Base-by-base conservation (phyloP, 2,113 vertebrate genomes). In the Mirza zaza region DNA sequence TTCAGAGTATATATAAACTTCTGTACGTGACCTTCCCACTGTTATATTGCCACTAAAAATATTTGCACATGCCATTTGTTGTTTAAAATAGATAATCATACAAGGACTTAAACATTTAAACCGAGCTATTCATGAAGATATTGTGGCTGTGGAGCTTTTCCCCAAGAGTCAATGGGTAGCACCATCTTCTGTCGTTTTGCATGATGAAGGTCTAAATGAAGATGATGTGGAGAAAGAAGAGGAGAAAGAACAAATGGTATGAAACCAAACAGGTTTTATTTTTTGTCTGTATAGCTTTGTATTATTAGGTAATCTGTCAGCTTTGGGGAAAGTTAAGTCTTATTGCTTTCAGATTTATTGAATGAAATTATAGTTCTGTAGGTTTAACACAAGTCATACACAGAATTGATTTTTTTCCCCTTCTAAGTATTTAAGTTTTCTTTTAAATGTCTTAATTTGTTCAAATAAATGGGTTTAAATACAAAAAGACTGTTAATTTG, bases 61-160 rank as follows among this genome's bases (percentile, higher is more conserved):
- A n/a, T 70, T 32, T 93, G n/a, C 68, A 71, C 14, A 6, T 96
- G 87, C 52, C 27, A 3, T 95, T 79, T 95, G 9, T 73, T 97
- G 3, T 95, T 92, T 94, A 94, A 79, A 91, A 2, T 97, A 99
- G 99, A 98, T 99, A 98, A 98, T 99, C 65, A 92, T 99, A 89
- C 99, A 99, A 96, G 99, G 99, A 91, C 98, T 99, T 84, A 99
- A 99, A 97, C 98, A 99, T 97, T 98, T 99, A 97, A 99, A 99
- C 96, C 98, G 99, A 98, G 99, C 99, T 1, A 97, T 99, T 91
- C 98, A 99, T 97, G 99, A 99, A 98, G 99, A 99, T 90, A 97
- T 99, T 85, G 99, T 99, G 61, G 99, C 99, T 0, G 99, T 99
- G 95, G 99, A 99, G 92, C 97, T 99, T 85, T 96, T 99, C 90